Evolutionary conservation across 1,140 invertebrate species (phyloP).

Genomic region (Plectrocnemia conspersa): DNA sequence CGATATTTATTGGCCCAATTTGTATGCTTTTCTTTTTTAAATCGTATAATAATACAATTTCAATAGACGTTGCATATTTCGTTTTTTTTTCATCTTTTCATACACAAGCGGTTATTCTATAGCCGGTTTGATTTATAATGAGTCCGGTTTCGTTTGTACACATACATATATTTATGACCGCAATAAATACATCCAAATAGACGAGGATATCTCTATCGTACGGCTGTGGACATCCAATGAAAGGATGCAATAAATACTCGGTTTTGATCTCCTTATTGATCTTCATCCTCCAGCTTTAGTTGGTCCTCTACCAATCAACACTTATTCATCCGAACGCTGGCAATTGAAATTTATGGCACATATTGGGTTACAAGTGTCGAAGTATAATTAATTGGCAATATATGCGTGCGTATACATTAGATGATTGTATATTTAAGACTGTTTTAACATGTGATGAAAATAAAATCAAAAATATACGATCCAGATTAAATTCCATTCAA

Average conservation of each 20-base stretch:
- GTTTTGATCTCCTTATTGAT: constrained; percentile 5
- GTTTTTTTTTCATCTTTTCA: constrained; percentile 1
- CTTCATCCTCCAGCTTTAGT: neutral
- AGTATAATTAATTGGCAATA: too few species aligned
- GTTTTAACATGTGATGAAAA: too few species aligned
- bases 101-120: neutral
- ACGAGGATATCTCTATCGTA: constrained; percentile 28
- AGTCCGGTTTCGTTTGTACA: constrained; percentile 17
- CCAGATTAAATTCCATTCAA: too few species aligned
- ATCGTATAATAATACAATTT: too few species aligned
- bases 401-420: too few species aligned
- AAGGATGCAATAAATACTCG: constrained; percentile 10
- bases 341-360: neutral
- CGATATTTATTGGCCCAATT: too few species aligned
- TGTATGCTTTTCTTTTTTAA: too few species aligned
- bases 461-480: too few species aligned
- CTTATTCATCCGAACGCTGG: neutral
- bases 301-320: neutral
- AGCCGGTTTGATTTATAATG: constrained; percentile 22
- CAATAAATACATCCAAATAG: constrained; percentile 27
- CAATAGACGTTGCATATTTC: neutral
- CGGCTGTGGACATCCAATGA: neutral
- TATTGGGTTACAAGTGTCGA: neutral
- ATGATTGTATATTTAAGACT: too few species aligned
- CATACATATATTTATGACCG: constrained; percentile 27